A percentile compares a stretch with the other conserved stretches of the same genome.
phyloP scores from a whole-genome alignment of 2,113 vertebrate species.

The Tetraodon nigroviridis region DNA sequence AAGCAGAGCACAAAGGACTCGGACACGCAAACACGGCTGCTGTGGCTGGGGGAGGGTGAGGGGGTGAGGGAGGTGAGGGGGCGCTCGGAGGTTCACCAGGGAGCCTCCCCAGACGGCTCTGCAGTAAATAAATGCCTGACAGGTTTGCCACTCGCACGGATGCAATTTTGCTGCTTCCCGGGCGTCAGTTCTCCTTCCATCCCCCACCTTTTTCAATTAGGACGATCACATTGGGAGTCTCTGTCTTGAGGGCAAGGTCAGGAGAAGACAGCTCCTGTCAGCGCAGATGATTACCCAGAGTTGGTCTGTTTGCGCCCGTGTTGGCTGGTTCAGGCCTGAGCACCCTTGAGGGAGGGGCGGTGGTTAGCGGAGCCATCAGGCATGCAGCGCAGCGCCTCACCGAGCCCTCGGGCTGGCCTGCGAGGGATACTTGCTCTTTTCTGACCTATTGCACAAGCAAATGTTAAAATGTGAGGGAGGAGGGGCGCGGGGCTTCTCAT shows the following conservation, averaged over 20 bases:
- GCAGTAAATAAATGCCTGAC: conserved; percentile 46
- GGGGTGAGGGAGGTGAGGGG: too few relatives aligned
- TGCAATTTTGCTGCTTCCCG: conserved; percentile 15
- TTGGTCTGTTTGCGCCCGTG: conserved; percentile 19
- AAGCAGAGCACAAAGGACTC: conserved; percentile 45
- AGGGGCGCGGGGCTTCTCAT: conserved; percentile 56
- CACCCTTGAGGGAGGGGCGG: not conserved
- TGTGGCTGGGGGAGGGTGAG: conserved; percentile 18
- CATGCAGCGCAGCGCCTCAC: conserved; percentile 49
- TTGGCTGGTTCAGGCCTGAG: conserved; percentile 10
- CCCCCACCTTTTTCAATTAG: not conserved
- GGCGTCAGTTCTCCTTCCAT: conserved; percentile 16
- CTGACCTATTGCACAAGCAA: conserved; percentile 72
- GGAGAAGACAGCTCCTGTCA: conserved; percentile 27
- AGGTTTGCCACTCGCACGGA: conserved; percentile 19
- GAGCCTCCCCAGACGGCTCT: conserved; percentile 29
- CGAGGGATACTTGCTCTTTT: conserved; percentile 74
- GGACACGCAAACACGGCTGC: conserved; percentile 48
- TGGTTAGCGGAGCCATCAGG: conserved; percentile 41
- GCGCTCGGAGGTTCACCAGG: not conserved
- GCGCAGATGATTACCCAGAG: conserved; percentile 27
- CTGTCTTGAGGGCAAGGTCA: conserved; percentile 41
- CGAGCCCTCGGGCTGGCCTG: conserved; percentile 55
- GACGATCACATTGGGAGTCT: conserved; percentile 16
- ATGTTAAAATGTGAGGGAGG: conserved; percentile 67